Evolutionary conservation across 1,140 invertebrate species (phyloP), one percentile per base, ranked within the genome.

Genomic region (Campodea augens): DNA sequence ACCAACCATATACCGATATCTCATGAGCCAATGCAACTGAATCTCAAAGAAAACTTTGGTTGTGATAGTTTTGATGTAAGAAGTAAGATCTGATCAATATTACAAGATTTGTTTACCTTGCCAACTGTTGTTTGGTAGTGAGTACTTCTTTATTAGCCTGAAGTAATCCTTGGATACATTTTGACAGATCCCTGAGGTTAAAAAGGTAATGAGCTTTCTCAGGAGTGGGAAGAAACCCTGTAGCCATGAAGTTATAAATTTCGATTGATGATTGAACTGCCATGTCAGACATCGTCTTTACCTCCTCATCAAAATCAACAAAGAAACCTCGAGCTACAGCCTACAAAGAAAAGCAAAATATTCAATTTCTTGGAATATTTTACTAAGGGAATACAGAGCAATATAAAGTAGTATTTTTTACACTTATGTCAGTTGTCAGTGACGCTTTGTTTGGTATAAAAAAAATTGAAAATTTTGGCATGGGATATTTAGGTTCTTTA

Each of bases 121-220:
- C 41, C 44, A 52, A 43, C 24, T 42, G 25, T 1, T 10, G 15
- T 24, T 50, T 52, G 7, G 38, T 45, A n/a, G 45, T 24, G 12
- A 50, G 21, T 0, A 37, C 55, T 36, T 61, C 58, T 25, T 62
- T 56, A 67, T 80, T 68, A 49, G 76, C 71, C 67, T 86, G 73
- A 58, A 84, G 55, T 0, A 88, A 74, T 3, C 88, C 88, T 60
- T 90, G 84, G 51, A 93, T 73, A 37, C 86, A 87, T 59, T 90
- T 79, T n/a, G 85, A 84, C 25, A 92, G 70, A 62, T 87, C 82
- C 23, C 88, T 66, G 52, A 92, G 63, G 62, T 92, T 92, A 58
- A 92, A 93, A 12, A 91, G 73, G 51, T 93, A 92, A 59, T 95
- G 88, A 1, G 82, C 86, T 56, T 90, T 90, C 19, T 80, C 72